These are phyloP conservation scores for Agelaius phoeniceus DNA, from an alignment of 2,113 vertebrate species.

Conservation along the genomic window DNA sequence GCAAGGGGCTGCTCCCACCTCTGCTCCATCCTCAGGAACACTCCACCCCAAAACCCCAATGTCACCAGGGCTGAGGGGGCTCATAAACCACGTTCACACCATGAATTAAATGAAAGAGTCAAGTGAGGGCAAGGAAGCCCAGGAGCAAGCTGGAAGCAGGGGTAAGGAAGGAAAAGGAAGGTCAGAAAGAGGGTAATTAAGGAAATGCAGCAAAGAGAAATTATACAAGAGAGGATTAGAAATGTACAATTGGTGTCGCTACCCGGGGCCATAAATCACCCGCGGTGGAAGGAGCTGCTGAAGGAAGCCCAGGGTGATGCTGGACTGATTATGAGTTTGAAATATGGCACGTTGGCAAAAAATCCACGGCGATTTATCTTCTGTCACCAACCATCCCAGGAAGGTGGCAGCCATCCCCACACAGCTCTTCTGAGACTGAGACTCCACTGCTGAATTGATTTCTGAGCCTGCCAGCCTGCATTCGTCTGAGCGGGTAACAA, in stretches of 20 bases:
- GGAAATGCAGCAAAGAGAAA: slow-evolving; percentile 37
- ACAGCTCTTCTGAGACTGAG: slow-evolving; percentile 29
- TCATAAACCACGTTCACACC: rapidly evolving
- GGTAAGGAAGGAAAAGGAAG: neutral
- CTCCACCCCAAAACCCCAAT: rapidly evolving
- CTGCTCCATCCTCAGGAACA: neutral
- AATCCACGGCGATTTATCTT: slow-evolving; percentile 35
- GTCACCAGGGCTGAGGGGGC: rapidly evolving
- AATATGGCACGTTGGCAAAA: slow-evolving; percentile 60
- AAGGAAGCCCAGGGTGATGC: neutral
- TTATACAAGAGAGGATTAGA: slow-evolving; percentile 28
- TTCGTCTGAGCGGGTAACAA: neutral
- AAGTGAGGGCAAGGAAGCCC: neutral
- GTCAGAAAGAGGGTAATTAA: slow-evolving; percentile 50
- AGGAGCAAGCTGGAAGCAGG: neutral
- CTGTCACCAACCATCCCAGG: slow-evolving; percentile 21
- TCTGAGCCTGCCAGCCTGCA: neutral
- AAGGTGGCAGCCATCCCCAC: slow-evolving; percentile 55
- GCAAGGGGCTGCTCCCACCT: neutral
- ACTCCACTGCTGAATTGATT: slow-evolving; percentile 15
- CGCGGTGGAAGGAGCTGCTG: neutral
- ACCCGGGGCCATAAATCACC: slow-evolving; percentile 19
- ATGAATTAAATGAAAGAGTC: neutral
- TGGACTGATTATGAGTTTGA: slow-evolving; percentile 52
- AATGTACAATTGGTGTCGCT: neutral